These are phyloP conservation scores for Mormyrus lacerda DNA, from an alignment of 2,113 vertebrate genomes.

Conservation along the genomic window DNA sequence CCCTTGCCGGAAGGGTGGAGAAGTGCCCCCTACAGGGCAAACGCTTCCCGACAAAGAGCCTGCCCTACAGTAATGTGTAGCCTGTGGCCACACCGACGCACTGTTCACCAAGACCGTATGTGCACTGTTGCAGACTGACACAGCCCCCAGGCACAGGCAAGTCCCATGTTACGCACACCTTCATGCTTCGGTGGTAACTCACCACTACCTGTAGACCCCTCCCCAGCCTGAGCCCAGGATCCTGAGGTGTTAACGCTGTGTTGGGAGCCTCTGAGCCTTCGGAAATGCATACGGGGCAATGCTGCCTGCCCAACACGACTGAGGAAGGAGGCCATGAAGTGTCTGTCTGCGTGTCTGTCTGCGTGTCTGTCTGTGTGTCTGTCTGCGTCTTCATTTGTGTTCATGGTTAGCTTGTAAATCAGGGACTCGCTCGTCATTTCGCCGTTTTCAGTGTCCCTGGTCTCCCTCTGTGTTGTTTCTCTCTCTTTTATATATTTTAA, in stretches of 20 bases:
- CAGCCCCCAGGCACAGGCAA: background rate
- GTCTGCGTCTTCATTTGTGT: conserved; percentile 18
- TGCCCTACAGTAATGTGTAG: conserved; percentile 22
- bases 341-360: background rate
- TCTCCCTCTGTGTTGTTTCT: background rate
- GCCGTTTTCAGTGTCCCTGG: background rate
- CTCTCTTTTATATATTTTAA: background rate
- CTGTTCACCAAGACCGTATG: background rate
- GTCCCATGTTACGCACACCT: background rate
- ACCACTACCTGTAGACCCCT: background rate
- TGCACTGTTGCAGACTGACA: background rate
- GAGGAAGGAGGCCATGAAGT: background rate
- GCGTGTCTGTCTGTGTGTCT: background rate
- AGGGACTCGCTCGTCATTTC: background rate
- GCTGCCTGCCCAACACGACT: background rate
- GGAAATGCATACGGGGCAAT: background rate
- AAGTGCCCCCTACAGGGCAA: conserved; percentile 42
- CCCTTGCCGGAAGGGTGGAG: conserved; percentile 30
- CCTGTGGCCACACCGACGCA: background rate
- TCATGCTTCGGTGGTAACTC: background rate
- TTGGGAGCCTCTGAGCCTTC: background rate
- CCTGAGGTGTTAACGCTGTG: background rate
- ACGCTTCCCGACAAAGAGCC: conserved; percentile 24
- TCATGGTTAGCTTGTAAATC: background rate
- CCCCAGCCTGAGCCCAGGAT: background rate